Evolutionary conservation across 1,140 invertebrate species (phyloP), one percentile per base, ranked within the genome.

Genomic region (Leptinotarsa texana): DNA sequence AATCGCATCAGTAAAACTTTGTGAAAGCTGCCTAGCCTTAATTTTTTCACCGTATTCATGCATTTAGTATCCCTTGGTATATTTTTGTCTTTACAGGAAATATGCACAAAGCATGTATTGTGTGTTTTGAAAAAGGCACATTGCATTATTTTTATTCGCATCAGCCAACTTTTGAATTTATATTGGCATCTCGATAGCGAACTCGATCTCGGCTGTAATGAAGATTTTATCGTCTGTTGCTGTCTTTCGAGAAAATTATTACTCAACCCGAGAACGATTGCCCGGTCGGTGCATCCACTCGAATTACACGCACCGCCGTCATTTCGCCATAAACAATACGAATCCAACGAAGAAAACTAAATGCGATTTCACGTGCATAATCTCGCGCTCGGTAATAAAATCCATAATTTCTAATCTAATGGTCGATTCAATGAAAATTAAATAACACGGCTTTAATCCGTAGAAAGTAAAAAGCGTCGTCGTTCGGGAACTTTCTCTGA

Each of bases 391-490:
- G 63, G 21, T 17, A 21, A 66, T 66, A 66, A 66, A 66, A 66
- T 66, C 27, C 63, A 66, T 66, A 66, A 66, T 66, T 66, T 66
- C 63, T 66, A 66, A 66, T 66, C 63, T 33, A 24, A 66, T 33
- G 63, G 63, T 66, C 63, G n/a, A 6, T 66, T 66, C 63, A 66
- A 24, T 24, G 63, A 33, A 66, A 66, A 66, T 57, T 57, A 57
- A 57, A 57, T 57, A 57, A 57, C 51, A 57, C 51, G 15, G 51
- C 51, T 57, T 15, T 57, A 57, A 68, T 68, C 33, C 66, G 66
- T 68, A 68, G 66, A 68, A 68, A 68, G 66, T 68, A 68, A 68
- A 68, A 68, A 68, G 24, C 24, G 66, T 68, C 66, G 33, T 68
- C 18, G 66, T 47, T 68, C 66, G 42, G 5, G 11, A 68, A 68